Percentiles rank a stretch among this genome's conserved stretches.
These are phyloP conservation scores for Agrilus planipennis DNA, from an alignment of 1,140 invertebrate species.

Conservation along the genomic window DNA sequence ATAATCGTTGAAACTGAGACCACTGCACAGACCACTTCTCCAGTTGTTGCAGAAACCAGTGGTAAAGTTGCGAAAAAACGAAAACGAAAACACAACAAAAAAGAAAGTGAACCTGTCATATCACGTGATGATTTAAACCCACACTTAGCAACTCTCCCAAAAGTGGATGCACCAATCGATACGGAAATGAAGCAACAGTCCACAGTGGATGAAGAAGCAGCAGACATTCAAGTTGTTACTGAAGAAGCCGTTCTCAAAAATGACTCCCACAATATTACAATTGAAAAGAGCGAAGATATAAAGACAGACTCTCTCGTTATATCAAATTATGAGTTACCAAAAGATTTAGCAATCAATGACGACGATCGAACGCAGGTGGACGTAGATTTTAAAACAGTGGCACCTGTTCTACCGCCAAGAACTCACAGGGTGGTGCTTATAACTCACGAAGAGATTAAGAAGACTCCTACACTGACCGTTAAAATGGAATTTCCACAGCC, in stretches of 20 bases:
- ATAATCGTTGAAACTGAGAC: background rate
- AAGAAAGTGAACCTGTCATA: no score
- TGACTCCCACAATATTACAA: background rate
- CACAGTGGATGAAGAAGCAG: background rate
- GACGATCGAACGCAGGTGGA: background rate
- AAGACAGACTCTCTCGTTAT: background rate
- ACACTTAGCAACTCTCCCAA: no score
- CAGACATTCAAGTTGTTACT: background rate
- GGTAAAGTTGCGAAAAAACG: constrained; percentile 10
- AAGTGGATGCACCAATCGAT: no score
- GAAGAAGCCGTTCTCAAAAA: background rate
- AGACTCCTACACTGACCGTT: constrained; percentile 48
- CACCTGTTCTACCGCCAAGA: constrained; percentile 15
- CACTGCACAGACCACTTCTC: background rate
- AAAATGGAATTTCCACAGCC: constrained; percentile 41
- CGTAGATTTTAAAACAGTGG: constrained; percentile 3
- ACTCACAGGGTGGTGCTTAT: constrained; percentile 51
- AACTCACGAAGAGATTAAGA: constrained; percentile 53
- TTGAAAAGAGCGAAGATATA: background rate
- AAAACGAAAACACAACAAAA: constrained; percentile 2
- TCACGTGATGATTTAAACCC: no score
- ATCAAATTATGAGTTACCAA: background rate
- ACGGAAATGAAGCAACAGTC: no score
- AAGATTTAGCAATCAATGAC: background rate
- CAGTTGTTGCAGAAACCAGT: constrained; percentile 3